Base-by-base conservation (phyloP, 2,888 invertebrate genomes). In the Myopa tessellatipennis region DNA sequence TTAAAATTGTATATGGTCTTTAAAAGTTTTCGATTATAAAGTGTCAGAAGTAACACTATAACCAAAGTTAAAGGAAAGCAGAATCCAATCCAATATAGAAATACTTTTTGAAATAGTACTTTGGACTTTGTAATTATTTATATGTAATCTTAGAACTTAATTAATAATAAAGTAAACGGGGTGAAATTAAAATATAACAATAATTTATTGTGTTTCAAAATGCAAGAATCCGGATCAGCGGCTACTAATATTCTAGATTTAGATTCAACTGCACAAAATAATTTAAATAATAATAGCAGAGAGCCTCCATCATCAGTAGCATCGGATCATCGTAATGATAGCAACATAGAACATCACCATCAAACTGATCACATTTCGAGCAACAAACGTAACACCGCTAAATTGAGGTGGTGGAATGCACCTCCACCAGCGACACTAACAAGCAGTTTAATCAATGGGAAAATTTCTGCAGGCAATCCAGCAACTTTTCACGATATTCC, bases 321-420 rank as follows among this genome's bases (percentile, higher is more conserved):
- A 26, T 58, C 18, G 5, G 58, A 55, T 58, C 38, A 18, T 4
- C 12, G 8, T 73, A 26, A 34, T 60, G 40, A 38, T 10, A 26
- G 26, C 50, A 58, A 71, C 55, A n/a, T 26, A 12, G 55, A 69
- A 76, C 34, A 18, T 36, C 58, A 73, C 16, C 36, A 78, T 52
- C 14, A 69, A n/a, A 80, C 79, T 52, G 77, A 79, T 68, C 77
- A 74, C 7, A 74, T 14, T 26, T 14, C 58, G n/a, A 26, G 16
- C 7, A 84, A 83, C 14, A 87, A 86, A 78, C 85, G 82, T 18
- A 87, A 85, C 78, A 65, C 82, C 4, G 80, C 86, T 2, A 86
- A 86, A 80, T 80, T 87, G 4, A 84, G 84, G 71, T 86, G 86
- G 86, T 86, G 87, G 86, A 81, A 87, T 78, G 83, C 86, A 4